Evolutionary conservation across 23 tunicate species (phyloP).

Genomic region (Botrylloides violaceus): DNA sequence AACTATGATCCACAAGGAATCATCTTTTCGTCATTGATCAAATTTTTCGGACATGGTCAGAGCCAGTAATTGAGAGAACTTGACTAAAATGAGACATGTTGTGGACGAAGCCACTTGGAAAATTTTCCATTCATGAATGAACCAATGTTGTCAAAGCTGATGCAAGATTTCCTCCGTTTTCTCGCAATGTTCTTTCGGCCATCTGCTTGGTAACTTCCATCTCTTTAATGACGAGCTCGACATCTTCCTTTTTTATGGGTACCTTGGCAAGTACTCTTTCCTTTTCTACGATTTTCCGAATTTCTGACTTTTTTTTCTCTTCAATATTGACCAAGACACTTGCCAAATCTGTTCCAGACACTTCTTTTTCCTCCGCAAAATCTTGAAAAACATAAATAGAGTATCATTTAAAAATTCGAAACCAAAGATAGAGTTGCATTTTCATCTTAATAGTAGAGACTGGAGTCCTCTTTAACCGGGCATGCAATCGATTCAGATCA

Average conservation of each 20-base stretch:
- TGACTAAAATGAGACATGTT: no score
- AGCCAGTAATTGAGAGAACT: no score
- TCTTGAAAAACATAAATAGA: slow-evolving; percentile 25
- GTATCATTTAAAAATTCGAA: not conserved
- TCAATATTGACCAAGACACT: slow-evolving; percentile 52
- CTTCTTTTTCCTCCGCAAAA: slow-evolving; percentile 92
- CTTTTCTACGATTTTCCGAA: slow-evolving; percentile 20
- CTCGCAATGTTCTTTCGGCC: slow-evolving; percentile 62
- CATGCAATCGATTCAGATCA: no score
- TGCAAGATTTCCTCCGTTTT: slow-evolving; percentile 66
- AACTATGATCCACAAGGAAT: no score
- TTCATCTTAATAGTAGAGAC: not conserved
- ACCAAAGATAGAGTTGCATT: not conserved
- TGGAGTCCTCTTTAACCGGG: no score
- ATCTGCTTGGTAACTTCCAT: slow-evolving; percentile 63
- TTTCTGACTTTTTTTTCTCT: slow-evolving; percentile 14
- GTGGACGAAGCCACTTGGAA: no score
- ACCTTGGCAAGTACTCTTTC: slow-evolving; percentile 50
- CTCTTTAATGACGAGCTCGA: slow-evolving; percentile 68
- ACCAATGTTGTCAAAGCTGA: slow-evolving; percentile 58
- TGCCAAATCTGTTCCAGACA: slow-evolving; percentile 45
- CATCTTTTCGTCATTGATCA: no score
- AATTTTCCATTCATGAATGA: slow-evolving; percentile 54
- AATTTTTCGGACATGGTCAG: no score
- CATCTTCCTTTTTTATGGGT: slow-evolving; percentile 73